Evolutionary conservation across 2,113 vertebrate species (phyloP), one percentile per base, ranked within the genome.

Genomic region (Balaeniceps rex): DNA sequence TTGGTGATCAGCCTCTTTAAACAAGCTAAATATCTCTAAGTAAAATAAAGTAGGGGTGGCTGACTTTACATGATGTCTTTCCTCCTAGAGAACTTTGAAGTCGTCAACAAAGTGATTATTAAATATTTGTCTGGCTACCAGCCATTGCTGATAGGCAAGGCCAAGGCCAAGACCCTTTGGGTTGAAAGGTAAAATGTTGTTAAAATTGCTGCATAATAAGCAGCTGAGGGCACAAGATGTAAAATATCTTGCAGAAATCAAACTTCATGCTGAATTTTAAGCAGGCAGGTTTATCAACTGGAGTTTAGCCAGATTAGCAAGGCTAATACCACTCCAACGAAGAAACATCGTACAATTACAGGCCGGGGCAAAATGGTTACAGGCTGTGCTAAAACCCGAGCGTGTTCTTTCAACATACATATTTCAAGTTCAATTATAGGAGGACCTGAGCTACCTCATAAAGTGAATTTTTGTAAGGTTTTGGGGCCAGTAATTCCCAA

Each of bases 91-190:
- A 58, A 92, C 83, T 93, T 84, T 70, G 78, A 96, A 88, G 74
- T 34, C 66, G 74, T 93, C 83, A 91, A 54, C 75, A 82, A 93
- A 83, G 31, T 46, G 83, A 16, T 93, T 82, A 94, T 89, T 95
- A 80, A 92, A 70, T 69, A 78, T 74, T 57, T 96, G 65, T 46
- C 54, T 84, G 93, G 44, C 82, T 76, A 28, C 88, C 85, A 71
- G 72, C 80, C 61, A 72, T 51, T 83, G 55, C 81, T 95, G 83
- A 66, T 81, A 93, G 0, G 4, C 25, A 68, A 74, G 93, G 79
- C 86, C 86, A 72, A 86, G 49, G 69, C 69, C 63, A 93, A 90
- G 68, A 69, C 49, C 36, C 76, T 85, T 85, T 24, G 49, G 31
- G 18, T 83, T 83, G 42, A 90, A 93, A 81, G n/a, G 33, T 63